Evolutionary conservation across 2,888 invertebrate genomes (phyloP).

Genomic region (Drosophila greeni): DNA sequence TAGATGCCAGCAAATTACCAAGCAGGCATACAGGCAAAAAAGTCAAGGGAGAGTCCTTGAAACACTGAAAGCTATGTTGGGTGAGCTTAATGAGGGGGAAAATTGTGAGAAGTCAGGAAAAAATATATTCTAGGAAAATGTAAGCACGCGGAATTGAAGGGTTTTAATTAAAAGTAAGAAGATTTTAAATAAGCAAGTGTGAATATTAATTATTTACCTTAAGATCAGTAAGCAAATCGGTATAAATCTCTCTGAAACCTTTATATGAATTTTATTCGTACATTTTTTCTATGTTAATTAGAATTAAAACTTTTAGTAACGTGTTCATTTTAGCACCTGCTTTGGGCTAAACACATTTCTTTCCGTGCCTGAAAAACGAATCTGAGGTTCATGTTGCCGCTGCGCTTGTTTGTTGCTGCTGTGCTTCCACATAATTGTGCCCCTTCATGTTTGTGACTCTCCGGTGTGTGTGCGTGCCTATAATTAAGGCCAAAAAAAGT

Average conservation of each 20-base stretch:
- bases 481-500: conserved; percentile 68
- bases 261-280: no score
- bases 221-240: no score
- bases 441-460: conserved; percentile 16
- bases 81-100: background rate
- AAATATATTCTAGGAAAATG: background rate
- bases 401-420: conserved; percentile 23
- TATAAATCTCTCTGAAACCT: background rate
- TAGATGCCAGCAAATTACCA: conserved; percentile 62
- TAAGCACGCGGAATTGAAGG: background rate
- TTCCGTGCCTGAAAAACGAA: conserved; percentile 6
- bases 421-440: conserved; percentile 28
- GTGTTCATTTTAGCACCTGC: background rate
- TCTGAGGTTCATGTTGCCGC: conserved; percentile 22
- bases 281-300: background rate
- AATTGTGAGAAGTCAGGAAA: background rate
- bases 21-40: conserved; percentile 21
- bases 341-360: background rate
- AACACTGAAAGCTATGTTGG: background rate
- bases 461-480: conserved; percentile 58
- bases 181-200: background rate
- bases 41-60: conserved; percentile 1
- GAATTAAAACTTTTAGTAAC: background rate
- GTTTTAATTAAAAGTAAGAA: background rate
- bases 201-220: background rate